Evolutionary conservation across 37 sponge, comb jelly and placozoan genomes (phyloP), one percentile per base, ranked within the genome.

Genomic region (Halichondria panicea): DNA sequence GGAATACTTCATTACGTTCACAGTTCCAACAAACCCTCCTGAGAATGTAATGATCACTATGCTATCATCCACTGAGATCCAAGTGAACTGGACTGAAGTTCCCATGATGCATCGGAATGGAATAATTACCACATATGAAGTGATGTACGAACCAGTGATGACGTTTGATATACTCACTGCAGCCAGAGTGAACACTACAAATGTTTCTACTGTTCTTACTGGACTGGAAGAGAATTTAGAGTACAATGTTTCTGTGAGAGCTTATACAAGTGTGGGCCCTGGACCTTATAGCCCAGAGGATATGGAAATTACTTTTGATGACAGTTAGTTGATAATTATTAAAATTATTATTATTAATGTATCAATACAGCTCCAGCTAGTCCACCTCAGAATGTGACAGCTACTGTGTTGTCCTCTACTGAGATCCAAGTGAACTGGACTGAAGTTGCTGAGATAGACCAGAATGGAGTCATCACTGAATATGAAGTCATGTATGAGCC

Each of bases 221-320:
- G 59, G 60, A 19, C 44, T 82, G 39, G 68, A 65, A 25, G 73
- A 82, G 55, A 31, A 22, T 53, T 35, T 45, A 13, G 48, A 12
- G 21, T 82, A 82, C 66, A 63, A 41, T 32, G 74, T 82, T 52
- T 22, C 53, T 25, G 74, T 82, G 2, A 66, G 67, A 50, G 83
- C 83, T 31, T 63, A 32, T 36, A 82, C 83, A 18, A 27, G 3
- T 1, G 67, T 66, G 22, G 83, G 83, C 21, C 38, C 57, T 27
- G 83, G 83, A 3, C 67, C 67, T 8, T 38, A 67, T 21, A 82
- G 74, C n/a, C n/a, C n/a, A n/a, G n/a, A n/a, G n/a, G n/a, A n/a
- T n/a, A n/a, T n/a, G n/a, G n/a, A n/a, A n/a, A n/a, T n/a, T n/a
- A n/a, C n/a, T n/a, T n/a, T n/a, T n/a, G n/a, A n/a, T n/a, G n/a